phyloP scores from a whole-genome alignment of 2,888 invertebrate genomes.

The Eupithecia tripunctaria region DNA sequence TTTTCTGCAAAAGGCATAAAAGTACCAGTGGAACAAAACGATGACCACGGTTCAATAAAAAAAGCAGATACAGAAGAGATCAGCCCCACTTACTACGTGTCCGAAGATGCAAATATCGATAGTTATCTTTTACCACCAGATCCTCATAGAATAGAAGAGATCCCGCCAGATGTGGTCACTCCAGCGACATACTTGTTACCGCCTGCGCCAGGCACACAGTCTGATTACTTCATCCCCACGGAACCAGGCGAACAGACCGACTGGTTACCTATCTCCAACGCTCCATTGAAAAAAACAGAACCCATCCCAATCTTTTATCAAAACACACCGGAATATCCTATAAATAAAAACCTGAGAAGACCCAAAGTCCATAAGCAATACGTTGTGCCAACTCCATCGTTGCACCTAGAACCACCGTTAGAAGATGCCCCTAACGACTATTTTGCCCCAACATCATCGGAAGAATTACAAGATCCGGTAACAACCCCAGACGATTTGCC shows the following conservation, averaged over 20 bases:
- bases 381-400: slow-evolving; percentile 61
- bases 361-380: slow-evolving; percentile 39
- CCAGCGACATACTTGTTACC: slow-evolving; percentile 74
- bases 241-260: slow-evolving; percentile 68
- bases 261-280: slow-evolving; percentile 70
- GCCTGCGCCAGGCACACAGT: slow-evolving; percentile 60
- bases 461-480: slow-evolving; percentile 54
- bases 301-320: slow-evolving; percentile 51
- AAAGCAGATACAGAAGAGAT: slow-evolving; percentile 49
- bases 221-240: slow-evolving; percentile 59
- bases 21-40: slow-evolving; percentile 65
- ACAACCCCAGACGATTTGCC: slow-evolving; percentile 37
- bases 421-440: slow-evolving; percentile 69
- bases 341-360: slow-evolving; percentile 37
- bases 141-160: slow-evolving; percentile 59
- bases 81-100: slow-evolving; percentile 62
- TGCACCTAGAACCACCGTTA: slow-evolving; percentile 67
- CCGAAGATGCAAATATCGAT: slow-evolving; percentile 60
- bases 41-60: slow-evolving; percentile 43
- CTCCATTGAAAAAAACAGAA: slow-evolving; percentile 44
- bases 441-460: slow-evolving; percentile 57
- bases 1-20: slow-evolving; percentile 62
- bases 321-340: slow-evolving; percentile 33
- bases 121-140: slow-evolving; percentile 70
- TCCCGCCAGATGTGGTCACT: slow-evolving; percentile 56